Evolutionary conservation across 2,888 invertebrate species (phyloP).

Genomic region (Habrosyne pyritoides): DNA sequence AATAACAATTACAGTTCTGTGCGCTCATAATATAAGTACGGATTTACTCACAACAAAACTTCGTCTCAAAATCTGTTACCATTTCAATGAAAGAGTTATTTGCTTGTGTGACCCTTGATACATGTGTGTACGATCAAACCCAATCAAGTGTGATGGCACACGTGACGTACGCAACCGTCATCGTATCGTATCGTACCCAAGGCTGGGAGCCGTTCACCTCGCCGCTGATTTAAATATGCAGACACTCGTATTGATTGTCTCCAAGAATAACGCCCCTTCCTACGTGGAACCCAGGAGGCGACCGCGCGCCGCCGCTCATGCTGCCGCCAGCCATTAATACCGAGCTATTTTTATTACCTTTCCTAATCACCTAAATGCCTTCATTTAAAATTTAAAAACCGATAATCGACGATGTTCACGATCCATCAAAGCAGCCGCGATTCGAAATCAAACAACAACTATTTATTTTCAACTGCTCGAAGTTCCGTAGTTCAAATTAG

Average conservation of each 20-base stretch:
- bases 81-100: no score
- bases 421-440: constrained; percentile 3
- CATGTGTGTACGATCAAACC: no score
- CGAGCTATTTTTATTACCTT: constrained; percentile 34
- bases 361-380: constrained; percentile 9
- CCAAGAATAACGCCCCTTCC: constrained; percentile 73
- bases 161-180: constrained; percentile 26
- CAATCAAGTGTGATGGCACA: not conserved
- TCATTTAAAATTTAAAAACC: constrained; percentile 5
- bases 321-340: constrained; percentile 26
- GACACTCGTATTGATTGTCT: constrained; percentile 78
- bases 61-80: no score
- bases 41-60: no score
- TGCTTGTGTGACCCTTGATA: no score
- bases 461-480: not conserved
- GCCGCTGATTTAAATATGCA: constrained; percentile 77
- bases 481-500: constrained; percentile 1
- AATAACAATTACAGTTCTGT: no score
- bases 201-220: constrained; percentile 52
- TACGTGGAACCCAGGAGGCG: constrained; percentile 47
- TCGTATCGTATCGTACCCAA: constrained; percentile 18
- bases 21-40: no score
- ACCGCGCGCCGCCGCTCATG: constrained; percentile 33
- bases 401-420: not conserved
- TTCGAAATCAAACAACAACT: not conserved